These are phyloP conservation scores for Nyctereutes procyonoides DNA, from an alignment of 2,113 vertebrate genomes.

Conservation along the genomic window DNA sequence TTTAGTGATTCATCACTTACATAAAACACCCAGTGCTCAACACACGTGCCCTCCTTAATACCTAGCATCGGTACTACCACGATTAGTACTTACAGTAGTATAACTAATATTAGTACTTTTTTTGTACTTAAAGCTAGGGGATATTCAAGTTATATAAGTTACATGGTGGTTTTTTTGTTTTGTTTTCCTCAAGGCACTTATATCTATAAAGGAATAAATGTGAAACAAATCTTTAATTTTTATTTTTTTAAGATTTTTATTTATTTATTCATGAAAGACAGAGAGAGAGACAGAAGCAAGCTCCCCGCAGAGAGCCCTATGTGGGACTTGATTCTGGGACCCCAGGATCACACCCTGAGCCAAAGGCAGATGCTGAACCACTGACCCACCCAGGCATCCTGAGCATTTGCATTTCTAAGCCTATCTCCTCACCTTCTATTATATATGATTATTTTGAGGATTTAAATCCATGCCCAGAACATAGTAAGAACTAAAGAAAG, in stretches of 20 bases:
- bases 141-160: neutral
- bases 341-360: too few species aligned
- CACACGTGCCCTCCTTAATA: neutral
- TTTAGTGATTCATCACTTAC: neutral
- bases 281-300: too few species aligned
- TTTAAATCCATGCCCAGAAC: neutral
- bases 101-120: neutral
- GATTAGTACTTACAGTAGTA: neutral
- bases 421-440: neutral
- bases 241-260: too few species aligned
- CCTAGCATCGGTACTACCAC: neutral
- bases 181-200: neutral
- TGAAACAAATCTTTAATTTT: neutral
- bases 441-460: neutral
- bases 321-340: too few species aligned
- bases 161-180: neutral
- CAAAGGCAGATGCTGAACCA: too few species aligned
- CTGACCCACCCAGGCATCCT: too few species aligned
- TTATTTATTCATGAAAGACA: too few species aligned
- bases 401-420: neutral
- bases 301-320: too few species aligned
- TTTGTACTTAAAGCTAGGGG: neutral
- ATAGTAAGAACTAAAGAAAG: neutral
- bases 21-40: neutral
- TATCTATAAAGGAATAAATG: neutral